phyloP scores from a whole-genome alignment of 2,888 invertebrate species.

The Embidobia sp. region DNA sequence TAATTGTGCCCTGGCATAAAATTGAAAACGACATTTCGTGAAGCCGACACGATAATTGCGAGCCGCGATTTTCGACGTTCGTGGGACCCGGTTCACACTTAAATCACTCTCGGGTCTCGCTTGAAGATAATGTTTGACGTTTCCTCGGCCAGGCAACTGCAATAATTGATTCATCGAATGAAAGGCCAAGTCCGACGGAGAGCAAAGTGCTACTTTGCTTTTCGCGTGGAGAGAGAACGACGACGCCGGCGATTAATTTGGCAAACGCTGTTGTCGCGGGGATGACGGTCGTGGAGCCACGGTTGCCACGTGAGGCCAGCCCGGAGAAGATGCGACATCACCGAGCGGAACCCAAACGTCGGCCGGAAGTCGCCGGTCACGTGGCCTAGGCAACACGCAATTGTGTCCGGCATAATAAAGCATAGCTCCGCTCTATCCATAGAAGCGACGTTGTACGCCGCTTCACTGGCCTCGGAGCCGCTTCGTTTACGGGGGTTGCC shows the following conservation, averaged over 20 bases:
- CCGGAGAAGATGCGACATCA: conserved; percentile 76
- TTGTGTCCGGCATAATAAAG: conserved; percentile 81
- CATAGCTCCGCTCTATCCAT: conserved; percentile 71
- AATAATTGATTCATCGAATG: conserved; percentile 34
- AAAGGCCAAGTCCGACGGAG: conserved; percentile 36
- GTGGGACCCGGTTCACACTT: conserved; percentile 48
- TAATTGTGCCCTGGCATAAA: no score
- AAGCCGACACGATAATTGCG: conserved; percentile 35
- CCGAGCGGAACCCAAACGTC: conserved; percentile 80
- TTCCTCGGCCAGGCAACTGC: conserved; percentile 10
- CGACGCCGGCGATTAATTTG: conserved; percentile 57
- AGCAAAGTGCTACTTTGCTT: conserved; percentile 51
- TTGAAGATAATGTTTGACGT: conserved; percentile 31
- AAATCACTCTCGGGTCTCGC: conserved; percentile 31
- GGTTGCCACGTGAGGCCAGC: conserved; percentile 63
- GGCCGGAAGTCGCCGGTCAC: conserved; percentile 81
- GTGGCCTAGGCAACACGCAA: conserved; percentile 82
- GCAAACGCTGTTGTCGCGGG: conserved; percentile 28
- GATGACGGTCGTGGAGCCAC: conserved; percentile 56
- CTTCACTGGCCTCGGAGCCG: conserved; percentile 66
- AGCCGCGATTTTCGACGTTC: no score
- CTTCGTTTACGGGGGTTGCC: conserved; percentile 65
- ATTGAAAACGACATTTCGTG: conserved; percentile 32
- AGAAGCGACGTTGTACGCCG: conserved; percentile 51
- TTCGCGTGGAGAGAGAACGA: background rate